phyloP scores from a whole-genome alignment of 2,113 vertebrate species.

The Merops nubicus region DNA sequence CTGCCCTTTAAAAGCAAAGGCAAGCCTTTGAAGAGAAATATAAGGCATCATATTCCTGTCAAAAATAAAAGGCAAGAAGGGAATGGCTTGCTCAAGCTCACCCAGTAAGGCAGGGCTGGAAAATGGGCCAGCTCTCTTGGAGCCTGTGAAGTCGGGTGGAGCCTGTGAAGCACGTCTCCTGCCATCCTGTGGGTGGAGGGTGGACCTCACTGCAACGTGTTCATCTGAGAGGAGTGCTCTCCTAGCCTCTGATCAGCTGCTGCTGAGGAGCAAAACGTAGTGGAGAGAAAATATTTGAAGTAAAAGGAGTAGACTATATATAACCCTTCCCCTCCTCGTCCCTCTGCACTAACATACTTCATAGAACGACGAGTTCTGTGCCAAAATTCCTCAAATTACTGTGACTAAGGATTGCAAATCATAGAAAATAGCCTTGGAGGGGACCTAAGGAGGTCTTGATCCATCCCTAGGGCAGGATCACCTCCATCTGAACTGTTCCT shows the following conservation, averaged over 20 bases:
- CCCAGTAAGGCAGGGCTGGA: too few relatives aligned
- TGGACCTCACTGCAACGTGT: too few relatives aligned
- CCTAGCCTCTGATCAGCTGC: background rate
- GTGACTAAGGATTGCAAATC: background rate
- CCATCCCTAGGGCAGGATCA: background rate
- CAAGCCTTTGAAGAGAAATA: too few relatives aligned
- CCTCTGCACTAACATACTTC: background rate
- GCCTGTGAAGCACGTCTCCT: too few relatives aligned
- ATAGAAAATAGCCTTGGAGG: background rate
- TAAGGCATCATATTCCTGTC: too few relatives aligned
- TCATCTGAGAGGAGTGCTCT: background rate
- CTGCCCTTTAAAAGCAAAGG: too few relatives aligned
- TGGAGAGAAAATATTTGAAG: background rate
- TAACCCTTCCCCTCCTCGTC: background rate
- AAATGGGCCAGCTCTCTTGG: too few relatives aligned
- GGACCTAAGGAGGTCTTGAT: background rate
- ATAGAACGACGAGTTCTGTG: background rate
- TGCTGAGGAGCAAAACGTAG: background rate
- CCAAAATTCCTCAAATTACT: constrained; percentile 31
- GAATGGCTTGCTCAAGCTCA: too few relatives aligned
- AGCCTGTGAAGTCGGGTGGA: too few relatives aligned
- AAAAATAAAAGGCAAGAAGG: too few relatives aligned
- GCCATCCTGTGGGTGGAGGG: too few relatives aligned
- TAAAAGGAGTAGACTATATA: background rate
- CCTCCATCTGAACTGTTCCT: background rate